Evolutionary conservation across 1,140 invertebrate genomes (phyloP).

Genomic region (Caenorhabditis brenneri): DNA sequence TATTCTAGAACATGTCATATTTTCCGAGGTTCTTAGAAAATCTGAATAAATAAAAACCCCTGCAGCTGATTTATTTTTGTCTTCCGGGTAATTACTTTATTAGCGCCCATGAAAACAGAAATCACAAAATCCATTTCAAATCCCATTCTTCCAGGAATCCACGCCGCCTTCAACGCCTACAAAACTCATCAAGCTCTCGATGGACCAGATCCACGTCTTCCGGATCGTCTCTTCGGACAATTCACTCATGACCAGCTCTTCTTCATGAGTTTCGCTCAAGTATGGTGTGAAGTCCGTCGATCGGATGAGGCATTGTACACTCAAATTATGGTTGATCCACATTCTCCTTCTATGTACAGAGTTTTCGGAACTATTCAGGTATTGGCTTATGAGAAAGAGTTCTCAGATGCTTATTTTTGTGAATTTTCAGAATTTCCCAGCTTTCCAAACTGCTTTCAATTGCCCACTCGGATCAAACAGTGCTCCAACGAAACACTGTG

Average conservation of each 20-base stretch:
- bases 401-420: too few species aligned
- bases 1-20: too few species aligned
- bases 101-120: too few species aligned
- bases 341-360: conserved; percentile 59
- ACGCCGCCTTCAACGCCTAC: conserved; percentile 64
- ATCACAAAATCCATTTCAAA: too few species aligned
- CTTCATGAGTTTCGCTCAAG: conserved; percentile 65
- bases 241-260: conserved; percentile 66
- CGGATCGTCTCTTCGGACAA: conserved; percentile 57
- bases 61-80: too few species aligned
- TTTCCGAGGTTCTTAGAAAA: too few species aligned
- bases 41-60: too few species aligned
- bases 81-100: too few species aligned
- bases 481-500: conserved; percentile 62
- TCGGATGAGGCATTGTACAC: conserved; percentile 42
- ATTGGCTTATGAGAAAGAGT: too few species aligned
- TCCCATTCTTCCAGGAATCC: conserved; percentile 63
- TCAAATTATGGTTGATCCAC: conserved; percentile 60
- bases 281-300: conserved; percentile 59
- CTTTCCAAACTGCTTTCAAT: conserved; percentile 67
- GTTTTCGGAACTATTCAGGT: conserved; percentile 55
- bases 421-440: conserved; percentile 65
- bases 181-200: conserved; percentile 57
- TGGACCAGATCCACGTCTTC: conserved; percentile 64
- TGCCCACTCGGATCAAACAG: conserved; percentile 62